phyloP scores from a whole-genome alignment of 2,113 vertebrate genomes.

The Myxocyprinus asiaticus region DNA sequence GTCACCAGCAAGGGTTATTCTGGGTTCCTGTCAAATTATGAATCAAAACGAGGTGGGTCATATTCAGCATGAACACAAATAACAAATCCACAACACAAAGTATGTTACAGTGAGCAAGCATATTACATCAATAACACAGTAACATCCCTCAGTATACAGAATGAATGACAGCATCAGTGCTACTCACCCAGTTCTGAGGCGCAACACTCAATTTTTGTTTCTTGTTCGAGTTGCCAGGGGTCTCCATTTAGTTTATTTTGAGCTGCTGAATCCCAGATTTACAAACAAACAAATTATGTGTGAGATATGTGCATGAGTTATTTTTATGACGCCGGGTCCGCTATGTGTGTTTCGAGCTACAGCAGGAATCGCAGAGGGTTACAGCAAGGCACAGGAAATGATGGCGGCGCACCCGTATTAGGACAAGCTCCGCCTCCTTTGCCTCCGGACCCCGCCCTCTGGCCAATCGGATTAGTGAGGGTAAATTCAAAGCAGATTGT shows the following conservation, averaged over 20 bases:
- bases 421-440: neutral
- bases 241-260: slow-evolving; percentile 75
- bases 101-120: neutral
- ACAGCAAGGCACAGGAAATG: slow-evolving; percentile 28
- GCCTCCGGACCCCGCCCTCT: no score
- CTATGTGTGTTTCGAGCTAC: neutral
- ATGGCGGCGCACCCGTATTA: neutral
- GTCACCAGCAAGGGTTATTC: neutral
- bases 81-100: neutral
- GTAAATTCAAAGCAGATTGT: neutral
- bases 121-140: slow-evolving; percentile 10
- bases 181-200: slow-evolving; percentile 81
- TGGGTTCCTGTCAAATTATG: neutral
- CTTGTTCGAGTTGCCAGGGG: slow-evolving; percentile 80
- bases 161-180: slow-evolving; percentile 67
- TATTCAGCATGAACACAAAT: neutral
- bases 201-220: slow-evolving; percentile 89
- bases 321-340: neutral
- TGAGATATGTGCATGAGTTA: neutral
- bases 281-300: neutral
- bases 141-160: slow-evolving; percentile 52
- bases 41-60: neutral
- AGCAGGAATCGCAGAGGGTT: neutral
- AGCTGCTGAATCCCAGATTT: neutral
- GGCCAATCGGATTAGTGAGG: neutral